These are phyloP conservation scores for Ailurus styani DNA, from an alignment of 2,113 vertebrate genomes.

Conservation along the genomic window DNA sequence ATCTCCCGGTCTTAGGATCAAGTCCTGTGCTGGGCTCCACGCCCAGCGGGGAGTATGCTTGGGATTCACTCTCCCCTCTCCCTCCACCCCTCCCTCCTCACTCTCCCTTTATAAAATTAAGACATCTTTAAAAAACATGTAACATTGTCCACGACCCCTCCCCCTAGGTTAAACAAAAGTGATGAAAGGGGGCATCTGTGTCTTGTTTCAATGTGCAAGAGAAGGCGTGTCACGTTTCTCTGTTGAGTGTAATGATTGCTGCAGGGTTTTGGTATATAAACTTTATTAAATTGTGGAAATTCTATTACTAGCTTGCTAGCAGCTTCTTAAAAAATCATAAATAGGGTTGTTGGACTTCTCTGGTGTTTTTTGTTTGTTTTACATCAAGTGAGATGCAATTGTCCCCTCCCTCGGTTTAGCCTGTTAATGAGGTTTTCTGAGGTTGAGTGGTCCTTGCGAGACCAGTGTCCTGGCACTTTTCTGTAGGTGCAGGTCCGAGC, in stretches of 20 bases:
- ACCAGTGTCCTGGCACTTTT: background rate
- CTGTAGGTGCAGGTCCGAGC: background rate
- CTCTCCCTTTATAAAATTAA: background rate
- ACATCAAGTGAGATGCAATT: background rate
- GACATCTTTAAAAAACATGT: background rate
- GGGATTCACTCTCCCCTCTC: background rate
- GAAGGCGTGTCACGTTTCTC: accelerated
- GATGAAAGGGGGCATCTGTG: accelerated
- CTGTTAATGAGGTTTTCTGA: background rate
- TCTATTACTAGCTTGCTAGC: background rate
- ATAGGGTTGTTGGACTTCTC: background rate
- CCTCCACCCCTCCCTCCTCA: background rate
- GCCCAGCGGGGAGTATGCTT: background rate
- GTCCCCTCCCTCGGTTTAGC: background rate
- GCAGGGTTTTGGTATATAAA: background rate
- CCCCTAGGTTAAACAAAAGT: background rate
- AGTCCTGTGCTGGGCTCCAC: background rate
- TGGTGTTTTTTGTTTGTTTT: background rate
- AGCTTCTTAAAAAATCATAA: background rate
- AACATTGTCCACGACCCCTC: background rate
- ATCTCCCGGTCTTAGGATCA: background rate
- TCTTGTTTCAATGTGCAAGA: background rate
- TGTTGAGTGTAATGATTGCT: background rate
- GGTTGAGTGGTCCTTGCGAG: background rate
- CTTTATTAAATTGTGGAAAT: background rate